Evolutionary conservation across 2,113 vertebrate genomes (phyloP).

Genomic region (Jaculus jaculus): DNA sequence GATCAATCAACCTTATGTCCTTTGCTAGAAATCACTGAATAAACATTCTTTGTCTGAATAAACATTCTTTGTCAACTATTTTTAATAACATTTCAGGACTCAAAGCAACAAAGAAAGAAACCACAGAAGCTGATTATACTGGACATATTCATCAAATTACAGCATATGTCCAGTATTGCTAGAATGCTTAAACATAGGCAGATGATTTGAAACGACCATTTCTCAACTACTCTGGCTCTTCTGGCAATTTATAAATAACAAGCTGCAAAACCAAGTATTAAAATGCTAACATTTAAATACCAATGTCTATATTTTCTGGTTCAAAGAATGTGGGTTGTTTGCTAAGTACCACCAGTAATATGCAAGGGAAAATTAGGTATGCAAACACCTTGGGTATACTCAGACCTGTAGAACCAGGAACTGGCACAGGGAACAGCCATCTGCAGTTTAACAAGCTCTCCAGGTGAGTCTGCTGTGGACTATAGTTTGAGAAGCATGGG

Average conservation of each 20-base stretch:
- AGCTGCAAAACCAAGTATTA: neutral
- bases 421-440: neutral
- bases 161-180: neutral
- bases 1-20: neutral
- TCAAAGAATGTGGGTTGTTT: neutral
- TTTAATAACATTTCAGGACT: neutral
- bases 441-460: neutral
- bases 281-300: neutral
- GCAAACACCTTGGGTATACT: too few species aligned
- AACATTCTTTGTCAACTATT: neutral
- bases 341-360: neutral
- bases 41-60: too few species aligned
- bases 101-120: neutral
- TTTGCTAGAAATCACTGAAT: neutral
- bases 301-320: neutral
- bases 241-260: neutral
- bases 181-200: neutral
- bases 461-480: neutral
- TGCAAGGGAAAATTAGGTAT: neutral
- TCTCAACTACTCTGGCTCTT: neutral
- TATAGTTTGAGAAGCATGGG: neutral
- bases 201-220: neutral
- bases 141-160: neutral
- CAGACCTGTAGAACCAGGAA: neutral
- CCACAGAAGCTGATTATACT: neutral